These are phyloP conservation scores for Drosophila azteca DNA, from an alignment of 1,140 invertebrate species.

Conservation along the genomic window DNA sequence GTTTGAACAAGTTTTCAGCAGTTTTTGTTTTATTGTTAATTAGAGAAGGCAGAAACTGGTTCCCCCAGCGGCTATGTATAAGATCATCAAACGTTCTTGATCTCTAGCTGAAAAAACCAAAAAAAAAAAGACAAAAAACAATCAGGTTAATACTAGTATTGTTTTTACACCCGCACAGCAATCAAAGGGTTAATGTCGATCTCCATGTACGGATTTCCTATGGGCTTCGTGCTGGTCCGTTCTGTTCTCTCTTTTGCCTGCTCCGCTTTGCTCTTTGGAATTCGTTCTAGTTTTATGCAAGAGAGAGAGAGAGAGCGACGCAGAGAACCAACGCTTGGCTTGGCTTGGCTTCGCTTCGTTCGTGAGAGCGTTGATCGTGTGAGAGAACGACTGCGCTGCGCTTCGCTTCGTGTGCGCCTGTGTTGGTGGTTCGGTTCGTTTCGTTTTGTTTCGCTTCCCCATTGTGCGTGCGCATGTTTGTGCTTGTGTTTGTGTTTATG, in stretches of 20 bases:
- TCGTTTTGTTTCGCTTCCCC: constrained; percentile 35
- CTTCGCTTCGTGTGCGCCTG: constrained; percentile 2
- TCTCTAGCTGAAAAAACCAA: constrained; percentile 7
- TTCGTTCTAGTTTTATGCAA: constrained; percentile 69
- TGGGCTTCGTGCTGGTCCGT: constrained; percentile 14
- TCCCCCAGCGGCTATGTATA: constrained; percentile 35
- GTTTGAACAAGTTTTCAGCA: constrained; percentile 69
- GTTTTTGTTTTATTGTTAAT: constrained; percentile 51
- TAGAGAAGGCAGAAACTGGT: constrained; percentile 69
- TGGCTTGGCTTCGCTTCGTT: too few species aligned
- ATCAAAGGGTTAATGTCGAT: too few species aligned
- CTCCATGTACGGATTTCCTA: constrained; percentile 3
- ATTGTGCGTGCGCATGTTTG: constrained; percentile 74
- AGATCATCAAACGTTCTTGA: constrained; percentile 49
- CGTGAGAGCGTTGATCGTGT: constrained; percentile 1
- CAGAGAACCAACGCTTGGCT: too few species aligned
- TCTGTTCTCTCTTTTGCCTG: not conserved
- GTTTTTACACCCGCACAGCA: constrained; percentile 54
- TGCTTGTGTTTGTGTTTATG: constrained; percentile 11
- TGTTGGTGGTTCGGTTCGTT: constrained; percentile 16
- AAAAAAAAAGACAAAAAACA: not conserved
- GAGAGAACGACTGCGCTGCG: not conserved
- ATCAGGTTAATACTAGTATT: not conserved
- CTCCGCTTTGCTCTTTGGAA: constrained; percentile 10
- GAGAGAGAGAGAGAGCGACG: constrained; percentile 2